phyloP scores from a whole-genome alignment of 2,113 vertebrate species.

The Isurus oxyrinchus region DNA sequence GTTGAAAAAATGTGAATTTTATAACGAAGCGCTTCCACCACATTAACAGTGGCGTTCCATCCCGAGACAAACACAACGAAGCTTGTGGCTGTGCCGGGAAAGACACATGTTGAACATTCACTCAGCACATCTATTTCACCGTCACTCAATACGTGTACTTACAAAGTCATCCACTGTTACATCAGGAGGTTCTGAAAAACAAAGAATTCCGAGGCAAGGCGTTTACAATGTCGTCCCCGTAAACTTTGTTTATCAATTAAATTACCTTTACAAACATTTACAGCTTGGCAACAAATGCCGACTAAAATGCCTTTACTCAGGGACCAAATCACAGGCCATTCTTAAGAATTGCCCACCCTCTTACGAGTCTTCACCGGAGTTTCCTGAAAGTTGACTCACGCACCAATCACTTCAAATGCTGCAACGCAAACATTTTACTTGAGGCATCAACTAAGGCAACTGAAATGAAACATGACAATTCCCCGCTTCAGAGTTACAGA shows the following conservation, averaged over 20 bases:
- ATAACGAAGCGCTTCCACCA: not conserved
- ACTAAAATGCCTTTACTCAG: not conserved
- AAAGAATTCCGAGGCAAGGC: slow-evolving; percentile 40
- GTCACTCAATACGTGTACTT: slow-evolving; percentile 56
- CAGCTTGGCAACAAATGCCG: not conserved
- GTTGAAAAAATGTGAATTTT: not conserved
- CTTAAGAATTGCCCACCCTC: not conserved
- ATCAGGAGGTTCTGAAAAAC: slow-evolving; percentile 65
- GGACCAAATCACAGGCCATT: not conserved
- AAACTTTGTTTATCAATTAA: not conserved
- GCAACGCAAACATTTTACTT: not conserved
- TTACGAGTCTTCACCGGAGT: not conserved
- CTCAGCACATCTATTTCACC: not conserved
- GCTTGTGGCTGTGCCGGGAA: too few relatives aligned
- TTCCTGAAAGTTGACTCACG: not conserved
- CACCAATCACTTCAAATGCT: not conserved
- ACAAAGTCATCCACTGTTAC: slow-evolving; percentile 74
- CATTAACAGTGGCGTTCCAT: not conserved
- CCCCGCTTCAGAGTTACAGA: not conserved
- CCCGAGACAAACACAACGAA: not conserved
- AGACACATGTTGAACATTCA: too few relatives aligned
- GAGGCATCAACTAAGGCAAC: not conserved
- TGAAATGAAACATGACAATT: not conserved
- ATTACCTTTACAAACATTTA: not conserved
- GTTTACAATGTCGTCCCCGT: not conserved